Conservation (phyloP, 2,797 vertebrate species). For the Chelonia mydas region DNA sequence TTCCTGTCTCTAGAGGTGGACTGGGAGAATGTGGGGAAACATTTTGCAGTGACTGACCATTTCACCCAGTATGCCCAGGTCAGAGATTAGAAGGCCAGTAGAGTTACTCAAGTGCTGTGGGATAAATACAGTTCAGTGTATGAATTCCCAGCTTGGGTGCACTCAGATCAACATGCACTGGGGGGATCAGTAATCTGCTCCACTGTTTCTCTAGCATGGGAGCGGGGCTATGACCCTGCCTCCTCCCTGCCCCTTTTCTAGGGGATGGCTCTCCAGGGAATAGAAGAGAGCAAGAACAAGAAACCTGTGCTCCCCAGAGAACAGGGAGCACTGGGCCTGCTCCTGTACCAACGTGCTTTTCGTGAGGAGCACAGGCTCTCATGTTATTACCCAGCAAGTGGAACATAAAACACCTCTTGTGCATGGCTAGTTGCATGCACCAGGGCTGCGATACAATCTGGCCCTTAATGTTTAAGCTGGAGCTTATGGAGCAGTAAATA, state of each 20-base stretch:
- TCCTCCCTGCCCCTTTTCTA: not conserved
- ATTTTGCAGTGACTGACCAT: not conserved
- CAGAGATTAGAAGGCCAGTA: not conserved
- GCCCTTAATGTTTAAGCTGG: not conserved
- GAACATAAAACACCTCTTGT: not conserved
- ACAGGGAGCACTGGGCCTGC: not conserved
- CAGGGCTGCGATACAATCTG: not conserved
- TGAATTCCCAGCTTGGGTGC: not conserved
- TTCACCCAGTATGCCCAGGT: not conserved
- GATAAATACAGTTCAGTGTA: not conserved
- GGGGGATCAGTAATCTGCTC: not conserved
- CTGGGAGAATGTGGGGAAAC: not conserved
- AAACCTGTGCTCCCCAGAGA: not conserved
- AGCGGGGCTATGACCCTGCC: not conserved
- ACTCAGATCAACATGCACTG: not conserved
- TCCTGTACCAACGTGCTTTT: not conserved
- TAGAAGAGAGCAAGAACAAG: not conserved
- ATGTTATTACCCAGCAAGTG: not conserved
- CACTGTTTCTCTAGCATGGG: not conserved
- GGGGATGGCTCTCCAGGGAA: not conserved
- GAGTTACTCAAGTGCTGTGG: not conserved
- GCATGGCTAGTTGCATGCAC: not conserved
- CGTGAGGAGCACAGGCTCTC: too few species aligned
- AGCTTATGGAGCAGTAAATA: not conserved
- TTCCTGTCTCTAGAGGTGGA: not conserved